Evolutionary conservation across 1,140 invertebrate species (phyloP), one percentile per base, ranked within the genome.

Genomic region (Hycleus cichorii): DNA sequence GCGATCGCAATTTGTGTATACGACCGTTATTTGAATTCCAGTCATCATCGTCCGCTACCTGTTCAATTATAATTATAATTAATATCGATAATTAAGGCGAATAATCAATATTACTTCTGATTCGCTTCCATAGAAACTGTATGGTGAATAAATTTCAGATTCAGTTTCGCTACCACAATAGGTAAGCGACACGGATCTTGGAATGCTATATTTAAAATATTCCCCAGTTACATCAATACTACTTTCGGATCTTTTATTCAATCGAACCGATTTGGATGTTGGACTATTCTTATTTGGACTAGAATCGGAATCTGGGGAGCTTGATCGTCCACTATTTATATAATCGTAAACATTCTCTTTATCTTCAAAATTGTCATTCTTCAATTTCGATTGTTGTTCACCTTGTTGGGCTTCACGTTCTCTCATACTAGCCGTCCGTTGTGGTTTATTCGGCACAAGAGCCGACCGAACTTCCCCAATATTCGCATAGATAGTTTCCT

Each of bases 161-260:
- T 91, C 88, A 8, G 87, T 87, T 69, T 91, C 88, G 66, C 88
- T 89, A 54, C 85, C 83, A 70, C 85, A 89, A 72, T 89, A 89
- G 7, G 72, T 85, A n/a, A 87, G 74, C 1, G 87, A 88, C 42
- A 84, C 77, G 49, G 83, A 80, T 59, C 82, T 76, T 57, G 77
- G 75, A 69, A 79, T 78, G 32, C 58, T 60, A 46, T 69, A 67
- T 58, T 68, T 68, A 53, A 65, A 75, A 66, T 75, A 77, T 25
- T 69, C 72, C 12, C 67, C 68, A 18, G 74, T 69, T 47, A 77
- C 74, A 62, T 79, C 73, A 48, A 75, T 71, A 54, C 71, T 75
- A 64, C 77, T 77, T 63, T 78, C 78, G 11, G 78, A 80, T 60
- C 78, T 76, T 57, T 78, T 72, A 47, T 70, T 67, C 51, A 66